Conservation (phyloP, 2,888 invertebrate species). For the Prosopocoilus inquinatus region DNA sequence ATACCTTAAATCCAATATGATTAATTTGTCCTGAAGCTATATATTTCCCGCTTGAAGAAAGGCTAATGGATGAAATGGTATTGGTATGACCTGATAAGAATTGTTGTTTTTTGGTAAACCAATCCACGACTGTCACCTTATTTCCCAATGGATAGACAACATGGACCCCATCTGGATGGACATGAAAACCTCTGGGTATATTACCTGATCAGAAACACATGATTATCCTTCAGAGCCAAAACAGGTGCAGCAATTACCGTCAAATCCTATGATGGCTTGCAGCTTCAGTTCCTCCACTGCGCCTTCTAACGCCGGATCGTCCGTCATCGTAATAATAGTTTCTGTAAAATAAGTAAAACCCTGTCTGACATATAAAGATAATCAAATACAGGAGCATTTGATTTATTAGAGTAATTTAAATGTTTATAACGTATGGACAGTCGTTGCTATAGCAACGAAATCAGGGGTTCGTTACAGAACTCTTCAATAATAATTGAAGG, state of each 20-base stretch:
- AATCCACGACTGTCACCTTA: conserved; percentile 71
- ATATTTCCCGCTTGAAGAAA: conserved; percentile 73
- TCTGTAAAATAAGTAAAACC: conserved; percentile 5
- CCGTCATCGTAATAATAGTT: conserved; percentile 16
- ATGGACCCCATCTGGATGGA: conserved; percentile 71
- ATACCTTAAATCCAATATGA: conserved; percentile 84
- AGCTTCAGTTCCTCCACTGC: conserved; percentile 64
- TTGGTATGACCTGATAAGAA: conserved; percentile 81
- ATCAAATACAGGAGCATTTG: no score
- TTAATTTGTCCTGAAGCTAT: conserved; percentile 89
- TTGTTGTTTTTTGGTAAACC: conserved; percentile 67
- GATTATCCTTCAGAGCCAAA: not conserved
- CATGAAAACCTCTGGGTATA: conserved; percentile 59
- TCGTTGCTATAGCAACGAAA: conserved; percentile 17
- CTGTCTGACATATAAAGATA: conserved; percentile 4
- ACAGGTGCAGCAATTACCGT: conserved; percentile 57
- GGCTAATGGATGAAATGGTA: conserved; percentile 71
- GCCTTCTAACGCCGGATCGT: conserved; percentile 34
- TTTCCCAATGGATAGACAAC: conserved; percentile 77
- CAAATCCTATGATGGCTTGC: conserved; percentile 75
- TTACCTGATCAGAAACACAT: conserved; percentile 39
- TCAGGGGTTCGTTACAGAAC: no score
- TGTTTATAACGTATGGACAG: conserved; percentile 21
- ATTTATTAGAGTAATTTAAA: not conserved
- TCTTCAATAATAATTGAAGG: no score